A percentile compares a stretch with the other conserved stretches of the same genome.
phyloP scores from a whole-genome alignment of 2,113 vertebrate genomes.

The Azemiops feae region DNA sequence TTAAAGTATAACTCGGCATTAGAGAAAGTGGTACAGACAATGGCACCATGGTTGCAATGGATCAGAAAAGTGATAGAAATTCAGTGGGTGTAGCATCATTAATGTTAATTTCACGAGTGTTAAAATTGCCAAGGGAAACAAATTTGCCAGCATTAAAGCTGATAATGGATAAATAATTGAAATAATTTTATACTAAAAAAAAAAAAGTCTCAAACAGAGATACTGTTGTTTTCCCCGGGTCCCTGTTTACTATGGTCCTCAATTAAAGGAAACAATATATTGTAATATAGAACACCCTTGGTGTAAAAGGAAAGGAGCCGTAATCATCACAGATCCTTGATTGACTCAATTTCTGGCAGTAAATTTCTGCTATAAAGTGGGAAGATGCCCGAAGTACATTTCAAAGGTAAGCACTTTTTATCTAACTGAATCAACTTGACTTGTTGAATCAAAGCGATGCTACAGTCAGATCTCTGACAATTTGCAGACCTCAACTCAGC shows the following conservation, averaged over 20 bases:
- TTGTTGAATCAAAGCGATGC: neutral
- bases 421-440: neutral
- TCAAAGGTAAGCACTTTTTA: neutral
- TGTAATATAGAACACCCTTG: neutral
- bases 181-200: conserved; percentile 32
- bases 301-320: neutral
- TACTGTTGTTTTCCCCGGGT: conserved; percentile 9
- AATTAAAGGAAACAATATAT: neutral
- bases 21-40: conserved; percentile 47
- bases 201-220: conserved; percentile 1
- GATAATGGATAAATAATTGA: conserved; percentile 51
- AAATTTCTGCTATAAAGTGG: neutral
- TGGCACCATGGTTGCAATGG: conserved; percentile 41
- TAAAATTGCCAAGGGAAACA: conserved; percentile 58
- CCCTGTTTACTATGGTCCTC: conserved; percentile 12
- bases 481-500: neutral
- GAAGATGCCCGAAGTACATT: neutral
- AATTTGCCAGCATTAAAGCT: conserved; percentile 51
- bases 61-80: conserved; percentile 58
- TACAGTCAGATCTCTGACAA: neutral
- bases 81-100: conserved; percentile 49
- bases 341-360: neutral
- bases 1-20: conserved; percentile 50
- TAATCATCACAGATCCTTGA: neutral
- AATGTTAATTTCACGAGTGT: conserved; percentile 59